Evolutionary conservation across 2,888 invertebrate genomes (phyloP).

Genomic region (Drosophila falleni): DNA sequence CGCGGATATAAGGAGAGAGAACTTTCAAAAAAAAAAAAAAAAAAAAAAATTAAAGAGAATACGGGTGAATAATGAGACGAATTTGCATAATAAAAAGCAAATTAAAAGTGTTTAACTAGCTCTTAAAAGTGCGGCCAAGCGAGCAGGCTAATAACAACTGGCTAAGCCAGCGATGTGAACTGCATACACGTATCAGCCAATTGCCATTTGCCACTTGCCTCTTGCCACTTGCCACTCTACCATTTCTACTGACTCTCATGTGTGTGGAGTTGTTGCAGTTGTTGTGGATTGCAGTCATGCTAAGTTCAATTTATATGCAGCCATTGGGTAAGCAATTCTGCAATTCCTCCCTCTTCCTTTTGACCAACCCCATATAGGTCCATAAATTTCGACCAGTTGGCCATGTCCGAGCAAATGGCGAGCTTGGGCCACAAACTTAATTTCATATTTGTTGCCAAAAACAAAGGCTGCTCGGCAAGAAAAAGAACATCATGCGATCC

Average conservation of each 20-base stretch:
- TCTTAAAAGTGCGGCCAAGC: constrained; percentile 44
- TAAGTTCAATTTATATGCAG: constrained; percentile 65
- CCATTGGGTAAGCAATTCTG: constrained; percentile 52
- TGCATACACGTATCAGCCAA: constrained; percentile 15
- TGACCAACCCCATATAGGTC: constrained; percentile 10
- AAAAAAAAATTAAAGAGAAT: constrained; percentile 6
- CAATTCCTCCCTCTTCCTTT: background rate
- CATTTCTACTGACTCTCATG: constrained; percentile 10
- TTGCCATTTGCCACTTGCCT: background rate
- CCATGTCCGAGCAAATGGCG: constrained; percentile 62
- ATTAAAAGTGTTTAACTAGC: constrained; percentile 61
- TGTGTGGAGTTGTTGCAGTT: constrained; percentile 10
- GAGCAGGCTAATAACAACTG: constrained; percentile 16
- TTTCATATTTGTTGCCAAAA: constrained; percentile 69
- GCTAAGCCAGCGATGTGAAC: constrained; percentile 29
- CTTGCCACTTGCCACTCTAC: background rate
- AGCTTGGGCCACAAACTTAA: constrained; percentile 63
- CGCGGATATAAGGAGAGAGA: constrained; percentile 48
- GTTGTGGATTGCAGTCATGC: constrained; percentile 42
- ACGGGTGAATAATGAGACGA: constrained; percentile 66
- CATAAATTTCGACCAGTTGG: constrained; percentile 65
- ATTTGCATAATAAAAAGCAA: constrained; percentile 74
- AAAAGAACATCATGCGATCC: constrained; percentile 17
- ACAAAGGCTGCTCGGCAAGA: constrained; percentile 38
- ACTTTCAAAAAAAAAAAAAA: constrained; percentile 17